Percentiles rank a stretch among this genome's conserved stretches.
These are phyloP conservation scores for Copidosoma aretas DNA, from an alignment of 2,888 invertebrate species.

Conservation along the genomic window DNA sequence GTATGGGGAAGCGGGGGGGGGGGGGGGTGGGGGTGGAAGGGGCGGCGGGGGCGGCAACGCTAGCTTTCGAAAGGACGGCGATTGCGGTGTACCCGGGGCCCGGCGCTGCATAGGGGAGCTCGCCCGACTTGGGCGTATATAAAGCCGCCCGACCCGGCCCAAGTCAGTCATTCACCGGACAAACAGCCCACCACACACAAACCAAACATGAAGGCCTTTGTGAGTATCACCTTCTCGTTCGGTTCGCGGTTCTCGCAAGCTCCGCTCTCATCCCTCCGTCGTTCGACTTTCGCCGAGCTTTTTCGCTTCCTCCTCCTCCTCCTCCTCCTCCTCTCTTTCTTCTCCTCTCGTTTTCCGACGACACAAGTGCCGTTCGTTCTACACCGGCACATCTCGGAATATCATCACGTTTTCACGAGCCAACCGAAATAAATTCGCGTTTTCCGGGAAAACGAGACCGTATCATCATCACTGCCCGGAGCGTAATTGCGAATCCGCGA, in stretches of 20 bases:
- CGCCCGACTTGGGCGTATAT: slow-evolving; percentile 60
- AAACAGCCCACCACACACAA: slow-evolving; percentile 62
- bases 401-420: too few relatives aligned
- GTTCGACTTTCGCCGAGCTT: background rate
- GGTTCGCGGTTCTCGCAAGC: background rate
- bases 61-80: slow-evolving; percentile 63
- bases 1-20: slow-evolving; percentile 48
- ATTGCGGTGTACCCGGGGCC: slow-evolving; percentile 61
- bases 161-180: slow-evolving; percentile 64
- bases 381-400: too few relatives aligned
- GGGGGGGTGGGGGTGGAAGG: slow-evolving; percentile 28
- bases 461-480: too few relatives aligned
- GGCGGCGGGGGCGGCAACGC: slow-evolving; percentile 21
- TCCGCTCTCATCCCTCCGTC: background rate
- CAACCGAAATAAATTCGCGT: too few relatives aligned
- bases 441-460: too few relatives aligned
- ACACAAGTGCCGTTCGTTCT: too few relatives aligned
- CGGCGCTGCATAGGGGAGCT: slow-evolving; percentile 53
- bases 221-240: slow-evolving; percentile 55
- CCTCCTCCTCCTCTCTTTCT: too few relatives aligned
- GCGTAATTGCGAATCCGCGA: background rate
- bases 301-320: slow-evolving; percentile 28
- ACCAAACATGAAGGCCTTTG: slow-evolving; percentile 63
- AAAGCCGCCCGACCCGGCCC: slow-evolving; percentile 60
- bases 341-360: too few relatives aligned